These are phyloP conservation scores for Galerucella pusilla DNA, from an alignment of 2,888 invertebrate genomes.

Conservation along the genomic window DNA sequence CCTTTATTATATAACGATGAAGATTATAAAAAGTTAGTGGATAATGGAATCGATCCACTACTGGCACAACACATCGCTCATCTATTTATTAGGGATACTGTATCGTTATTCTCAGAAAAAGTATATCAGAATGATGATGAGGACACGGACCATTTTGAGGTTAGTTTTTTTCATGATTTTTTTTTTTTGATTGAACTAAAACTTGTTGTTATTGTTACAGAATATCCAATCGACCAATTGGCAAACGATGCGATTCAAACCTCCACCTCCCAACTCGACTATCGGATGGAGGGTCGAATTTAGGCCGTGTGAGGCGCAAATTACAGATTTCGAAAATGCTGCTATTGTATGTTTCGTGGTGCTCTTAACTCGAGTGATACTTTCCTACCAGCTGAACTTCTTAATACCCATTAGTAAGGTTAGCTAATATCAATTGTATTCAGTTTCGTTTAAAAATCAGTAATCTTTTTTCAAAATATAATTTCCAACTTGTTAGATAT, in stretches of 20 bases:
- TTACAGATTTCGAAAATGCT: constrained; percentile 99
- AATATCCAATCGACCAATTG: constrained; percentile 99
- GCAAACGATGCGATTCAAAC: constrained; percentile 99
- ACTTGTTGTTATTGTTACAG: constrained; percentile 63
- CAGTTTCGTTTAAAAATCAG: no score
- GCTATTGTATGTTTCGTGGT: constrained; percentile 98
- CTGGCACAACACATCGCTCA: constrained; percentile 97
- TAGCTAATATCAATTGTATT: constrained; percentile 32
- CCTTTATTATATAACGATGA: constrained; percentile 86
- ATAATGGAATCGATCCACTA: constrained; percentile 91
- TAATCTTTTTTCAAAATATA: no score
- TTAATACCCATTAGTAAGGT: constrained; percentile 96
- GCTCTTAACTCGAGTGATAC: constrained; percentile 93
- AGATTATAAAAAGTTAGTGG: constrained; percentile 83
- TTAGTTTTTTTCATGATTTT: constrained; percentile 60
- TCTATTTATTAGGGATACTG: constrained; percentile 96
- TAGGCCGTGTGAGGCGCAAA: constrained; percentile 97
- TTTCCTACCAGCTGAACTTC: constrained; percentile 95
- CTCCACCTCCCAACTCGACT: constrained; percentile 93
- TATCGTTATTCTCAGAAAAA: constrained; percentile 95
- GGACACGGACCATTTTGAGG: constrained; percentile 99
- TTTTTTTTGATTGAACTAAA: neutral
- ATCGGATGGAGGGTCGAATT: constrained; percentile 99
- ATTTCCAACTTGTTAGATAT: no score
- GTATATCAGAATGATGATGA: constrained; percentile 91